Evolutionary conservation across 2,797 vertebrate species (phyloP).

Genomic region (Hephaestus fuliginosus): DNA sequence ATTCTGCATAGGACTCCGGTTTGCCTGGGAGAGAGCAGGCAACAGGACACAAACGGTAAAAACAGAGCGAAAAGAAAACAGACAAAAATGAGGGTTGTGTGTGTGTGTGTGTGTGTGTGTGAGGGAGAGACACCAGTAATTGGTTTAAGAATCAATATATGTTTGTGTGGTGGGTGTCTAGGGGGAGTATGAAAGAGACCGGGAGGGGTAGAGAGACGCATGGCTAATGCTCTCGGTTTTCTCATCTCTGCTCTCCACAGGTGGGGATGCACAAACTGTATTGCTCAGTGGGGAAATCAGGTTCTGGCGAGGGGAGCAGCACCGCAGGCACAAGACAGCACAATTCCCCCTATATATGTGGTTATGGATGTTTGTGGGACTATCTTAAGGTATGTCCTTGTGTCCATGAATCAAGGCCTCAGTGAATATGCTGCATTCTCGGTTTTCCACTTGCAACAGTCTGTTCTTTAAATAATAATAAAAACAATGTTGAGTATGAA

Average conservation of each 20-base stretch:
- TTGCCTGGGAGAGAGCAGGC: slow-evolving; percentile 84
- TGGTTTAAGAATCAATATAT: slow-evolving; percentile 65
- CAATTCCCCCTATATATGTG: neutral
- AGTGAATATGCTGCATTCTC: neutral
- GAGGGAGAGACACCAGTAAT: slow-evolving; percentile 40
- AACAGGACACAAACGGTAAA: slow-evolving; percentile 8
- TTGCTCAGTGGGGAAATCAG: slow-evolving; percentile 74
- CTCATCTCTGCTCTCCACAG: slow-evolving; percentile 74
- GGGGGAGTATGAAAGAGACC: slow-evolving; percentile 18
- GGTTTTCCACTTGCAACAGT: neutral
- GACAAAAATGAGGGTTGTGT: neutral
- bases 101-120: neutral
- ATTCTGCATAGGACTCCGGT: slow-evolving; percentile 91
- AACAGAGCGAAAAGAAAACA: slow-evolving; percentile 14
- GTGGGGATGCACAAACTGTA: slow-evolving; percentile 42
- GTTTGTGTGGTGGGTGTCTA: slow-evolving; percentile 43
- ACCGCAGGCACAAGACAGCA: slow-evolving; percentile 32
- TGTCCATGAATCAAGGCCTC: slow-evolving; percentile 5
- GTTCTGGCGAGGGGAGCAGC: slow-evolving; percentile 43
- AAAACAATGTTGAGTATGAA: neutral
- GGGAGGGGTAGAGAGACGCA: neutral
- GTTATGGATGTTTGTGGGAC: slow-evolving; percentile 20
- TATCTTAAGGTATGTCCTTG: slow-evolving; percentile 18
- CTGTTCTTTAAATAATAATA: neutral
- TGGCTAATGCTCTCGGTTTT: slow-evolving; percentile 64